Evolutionary conservation across 2,113 vertebrate genomes (phyloP).

Genomic region (Eptesicus fuscus): DNA sequence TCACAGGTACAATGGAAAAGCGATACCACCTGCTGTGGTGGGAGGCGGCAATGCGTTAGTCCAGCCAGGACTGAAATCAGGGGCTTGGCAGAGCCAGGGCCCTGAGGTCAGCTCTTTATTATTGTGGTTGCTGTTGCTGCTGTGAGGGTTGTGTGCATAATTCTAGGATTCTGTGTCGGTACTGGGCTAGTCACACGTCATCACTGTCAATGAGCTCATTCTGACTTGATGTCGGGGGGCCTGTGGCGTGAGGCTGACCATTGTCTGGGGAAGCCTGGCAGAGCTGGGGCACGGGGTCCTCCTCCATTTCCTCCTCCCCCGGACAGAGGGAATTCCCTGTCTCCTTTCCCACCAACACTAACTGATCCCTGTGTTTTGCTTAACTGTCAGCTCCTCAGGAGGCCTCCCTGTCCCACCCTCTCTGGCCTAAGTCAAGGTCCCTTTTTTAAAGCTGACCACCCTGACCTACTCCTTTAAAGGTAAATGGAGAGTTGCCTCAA

Average conservation of each 20-base stretch:
- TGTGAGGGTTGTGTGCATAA: too few species aligned
- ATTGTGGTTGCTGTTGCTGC: accelerated
- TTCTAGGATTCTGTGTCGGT: accelerated
- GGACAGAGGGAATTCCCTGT: accelerated
- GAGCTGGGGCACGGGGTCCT: accelerated
- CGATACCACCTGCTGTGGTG: accelerated
- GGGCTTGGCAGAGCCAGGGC: background rate
- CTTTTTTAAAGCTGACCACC: background rate
- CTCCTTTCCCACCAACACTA: accelerated
- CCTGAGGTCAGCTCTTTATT: accelerated
- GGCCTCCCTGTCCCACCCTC: accelerated
- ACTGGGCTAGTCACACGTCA: accelerated
- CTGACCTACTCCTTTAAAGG: background rate
- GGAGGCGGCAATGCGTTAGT: background rate
- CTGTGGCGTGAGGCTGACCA: accelerated
- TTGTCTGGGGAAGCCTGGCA: accelerated
- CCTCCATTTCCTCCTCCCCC: accelerated
- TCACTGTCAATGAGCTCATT: background rate
- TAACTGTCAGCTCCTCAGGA: background rate
- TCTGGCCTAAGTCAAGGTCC: background rate
- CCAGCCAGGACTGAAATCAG: background rate
- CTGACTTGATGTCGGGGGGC: accelerated
- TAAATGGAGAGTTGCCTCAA: accelerated
- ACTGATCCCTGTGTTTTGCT: background rate
- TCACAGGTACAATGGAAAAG: background rate